Evolutionary conservation across 2,797 vertebrate genomes (phyloP).

Genomic region (Leucoraja ocellata): DNA sequence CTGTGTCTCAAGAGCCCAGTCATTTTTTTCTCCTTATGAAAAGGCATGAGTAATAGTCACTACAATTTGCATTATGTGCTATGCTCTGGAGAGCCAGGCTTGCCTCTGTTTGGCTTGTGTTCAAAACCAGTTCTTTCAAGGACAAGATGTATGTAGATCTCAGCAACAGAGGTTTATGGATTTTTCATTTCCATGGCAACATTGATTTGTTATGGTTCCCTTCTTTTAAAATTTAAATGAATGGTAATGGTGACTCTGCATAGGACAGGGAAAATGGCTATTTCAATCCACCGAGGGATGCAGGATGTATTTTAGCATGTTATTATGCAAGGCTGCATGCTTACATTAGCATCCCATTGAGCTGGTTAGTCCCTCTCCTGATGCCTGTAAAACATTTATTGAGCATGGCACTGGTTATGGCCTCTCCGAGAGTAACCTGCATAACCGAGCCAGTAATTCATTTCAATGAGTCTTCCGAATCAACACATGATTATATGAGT

Average conservation of each 20-base stretch:
- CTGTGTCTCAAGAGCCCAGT: not conserved
- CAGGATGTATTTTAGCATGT: conserved; percentile 1
- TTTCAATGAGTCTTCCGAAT: not conserved
- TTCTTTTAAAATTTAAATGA: conserved; percentile 36
- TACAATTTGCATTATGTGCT: not conserved
- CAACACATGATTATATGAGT: not conserved
- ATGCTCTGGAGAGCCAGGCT: not conserved
- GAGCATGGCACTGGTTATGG: not conserved
- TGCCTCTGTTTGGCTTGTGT: conserved; percentile 9
- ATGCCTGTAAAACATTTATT: conserved; percentile 28
- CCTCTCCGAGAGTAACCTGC: not conserved
- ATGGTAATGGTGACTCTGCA: conserved; percentile 15
- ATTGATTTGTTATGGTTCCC: conserved; percentile 24
- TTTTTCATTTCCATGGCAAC: conserved; percentile 30
- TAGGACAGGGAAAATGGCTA: not conserved
- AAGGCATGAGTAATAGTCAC: conserved; percentile 10
- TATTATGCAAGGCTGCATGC: conserved; percentile 23
- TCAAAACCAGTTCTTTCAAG: conserved; percentile 32
- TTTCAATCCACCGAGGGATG: not conserved
- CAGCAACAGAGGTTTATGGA: not conserved
- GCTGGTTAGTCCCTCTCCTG: not conserved
- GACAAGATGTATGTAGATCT: conserved; percentile 15
- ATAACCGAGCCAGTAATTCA: not conserved
- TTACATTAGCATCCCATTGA: conserved; percentile 25
- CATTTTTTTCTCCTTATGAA: not conserved